A percentile compares a stretch with the other conserved stretches of the same genome.
These are phyloP conservation scores for Limnephilus lunatus DNA, from an alignment of 2,888 invertebrate genomes.

Conservation along the genomic window DNA sequence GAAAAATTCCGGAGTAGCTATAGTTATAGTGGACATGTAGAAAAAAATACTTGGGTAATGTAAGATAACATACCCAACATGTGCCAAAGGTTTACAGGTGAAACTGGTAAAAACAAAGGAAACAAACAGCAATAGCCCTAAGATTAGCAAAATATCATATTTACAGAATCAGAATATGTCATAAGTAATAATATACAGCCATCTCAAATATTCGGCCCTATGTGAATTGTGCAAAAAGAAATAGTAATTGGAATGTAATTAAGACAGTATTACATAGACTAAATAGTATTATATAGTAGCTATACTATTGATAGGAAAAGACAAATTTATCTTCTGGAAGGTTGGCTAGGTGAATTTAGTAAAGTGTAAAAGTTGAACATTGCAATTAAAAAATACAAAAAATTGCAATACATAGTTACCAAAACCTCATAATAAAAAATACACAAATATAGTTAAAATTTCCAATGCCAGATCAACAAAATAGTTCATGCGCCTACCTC, in stretches of 20 bases:
- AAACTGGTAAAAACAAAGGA: not conserved
- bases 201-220: too few relatives aligned
- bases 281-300: not conserved
- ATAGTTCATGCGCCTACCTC: not conserved
- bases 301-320: not conserved
- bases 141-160: not conserved
- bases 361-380: not conserved
- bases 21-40: not conserved
- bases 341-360: not conserved
- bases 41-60: not conserved
- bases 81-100: not conserved
- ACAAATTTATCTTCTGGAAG: not conserved
- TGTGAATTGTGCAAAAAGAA: not conserved
- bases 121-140: not conserved
- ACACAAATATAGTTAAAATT: not conserved
- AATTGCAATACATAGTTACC: not conserved
- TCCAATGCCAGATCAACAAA: not conserved
- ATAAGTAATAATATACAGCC: too few relatives aligned
- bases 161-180: not conserved
- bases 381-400: not conserved
- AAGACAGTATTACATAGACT: not conserved
- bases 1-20: not conserved
- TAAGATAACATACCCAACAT: not conserved
- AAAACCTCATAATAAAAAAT: not conserved
- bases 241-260: not conserved